These are phyloP conservation scores for Orthonychiurus folsomi DNA, from an alignment of 2,888 invertebrate genomes.

Conservation along the genomic window DNA sequence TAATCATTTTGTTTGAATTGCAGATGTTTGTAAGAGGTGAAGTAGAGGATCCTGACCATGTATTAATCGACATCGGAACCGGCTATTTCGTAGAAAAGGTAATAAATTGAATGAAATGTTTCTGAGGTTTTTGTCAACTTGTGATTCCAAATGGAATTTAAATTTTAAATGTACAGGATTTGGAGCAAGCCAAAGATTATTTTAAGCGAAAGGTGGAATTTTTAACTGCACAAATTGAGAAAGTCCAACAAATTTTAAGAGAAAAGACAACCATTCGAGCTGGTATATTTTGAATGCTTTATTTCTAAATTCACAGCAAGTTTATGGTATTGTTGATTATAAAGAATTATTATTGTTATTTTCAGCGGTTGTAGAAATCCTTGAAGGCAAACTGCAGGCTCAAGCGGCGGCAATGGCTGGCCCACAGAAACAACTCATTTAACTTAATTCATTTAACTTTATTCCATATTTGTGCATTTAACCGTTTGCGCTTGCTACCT, in stretches of 20 bases:
- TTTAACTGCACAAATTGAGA: slow-evolving; percentile 89
- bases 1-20: background rate
- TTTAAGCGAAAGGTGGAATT: slow-evolving; percentile 84
- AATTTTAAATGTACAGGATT: background rate
- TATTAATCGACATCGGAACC: slow-evolving; percentile 91
- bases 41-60: slow-evolving; percentile 71
- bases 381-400: slow-evolving; percentile 62
- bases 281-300: slow-evolving; percentile 40
- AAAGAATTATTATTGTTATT: slow-evolving; percentile 12
- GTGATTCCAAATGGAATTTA: too few species aligned
- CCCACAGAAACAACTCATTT: background rate
- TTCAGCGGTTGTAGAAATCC: slow-evolving; percentile 60
- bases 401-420: slow-evolving; percentile 40
- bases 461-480: too few species aligned
- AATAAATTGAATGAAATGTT: slow-evolving; percentile 29
- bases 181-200: slow-evolving; percentile 59
- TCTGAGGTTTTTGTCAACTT: background rate
- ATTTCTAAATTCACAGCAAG: slow-evolving; percentile 2
- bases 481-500: background rate
- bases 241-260: slow-evolving; percentile 69
- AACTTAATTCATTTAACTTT: too few species aligned
- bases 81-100: slow-evolving; percentile 94
- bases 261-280: slow-evolving; percentile 76
- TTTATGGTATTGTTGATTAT: background rate
- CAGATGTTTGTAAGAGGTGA: slow-evolving; percentile 91